These are phyloP conservation scores for Kryptolebias ocellatus DNA, from an alignment of 2,797 vertebrate genomes.

Conservation along the genomic window DNA sequence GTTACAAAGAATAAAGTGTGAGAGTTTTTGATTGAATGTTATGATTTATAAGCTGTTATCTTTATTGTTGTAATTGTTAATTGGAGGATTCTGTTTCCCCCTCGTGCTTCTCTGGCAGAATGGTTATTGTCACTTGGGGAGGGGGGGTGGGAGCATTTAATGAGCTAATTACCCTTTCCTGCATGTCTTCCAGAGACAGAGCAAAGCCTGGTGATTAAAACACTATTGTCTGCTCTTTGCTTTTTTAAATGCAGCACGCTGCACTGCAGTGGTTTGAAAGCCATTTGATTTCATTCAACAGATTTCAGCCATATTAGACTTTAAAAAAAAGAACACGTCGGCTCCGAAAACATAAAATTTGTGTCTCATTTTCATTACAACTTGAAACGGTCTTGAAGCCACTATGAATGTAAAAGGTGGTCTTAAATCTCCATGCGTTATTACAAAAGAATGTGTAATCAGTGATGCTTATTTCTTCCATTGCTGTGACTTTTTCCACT, in stretches of 20 bases:
- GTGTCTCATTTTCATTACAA: constrained; percentile 19
- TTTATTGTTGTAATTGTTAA: constrained; percentile 36
- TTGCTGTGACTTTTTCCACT: constrained; percentile 22
- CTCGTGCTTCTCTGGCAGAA: constrained; percentile 39
- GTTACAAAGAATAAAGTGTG: constrained; percentile 15
- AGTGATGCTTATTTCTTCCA: constrained; percentile 13
- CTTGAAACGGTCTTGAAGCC: constrained; percentile 38
- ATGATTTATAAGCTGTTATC: constrained; percentile 40
- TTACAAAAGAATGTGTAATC: constrained; percentile 24
- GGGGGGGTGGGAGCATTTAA: constrained; percentile 62
- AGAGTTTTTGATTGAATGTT: constrained; percentile 21
- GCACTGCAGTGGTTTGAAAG: constrained; percentile 64
- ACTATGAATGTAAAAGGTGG: constrained; percentile 57
- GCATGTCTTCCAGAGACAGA: constrained; percentile 74
- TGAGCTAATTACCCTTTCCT: constrained; percentile 72
- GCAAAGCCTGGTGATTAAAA: constrained; percentile 53
- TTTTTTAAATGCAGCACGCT: constrained; percentile 58
- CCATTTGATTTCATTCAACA: constrained; percentile 57
- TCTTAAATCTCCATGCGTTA: constrained; percentile 44
- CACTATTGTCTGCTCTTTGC: constrained; percentile 48
- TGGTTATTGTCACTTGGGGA: constrained; percentile 61
- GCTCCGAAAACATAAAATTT: constrained; percentile 35
- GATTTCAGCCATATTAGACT: constrained; percentile 65
- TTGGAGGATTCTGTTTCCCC: constrained; percentile 35
- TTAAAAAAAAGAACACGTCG: constrained; percentile 13